phyloP scores from a whole-genome alignment of 2,888 invertebrate genomes.

The Ectobius pallidus region DNA sequence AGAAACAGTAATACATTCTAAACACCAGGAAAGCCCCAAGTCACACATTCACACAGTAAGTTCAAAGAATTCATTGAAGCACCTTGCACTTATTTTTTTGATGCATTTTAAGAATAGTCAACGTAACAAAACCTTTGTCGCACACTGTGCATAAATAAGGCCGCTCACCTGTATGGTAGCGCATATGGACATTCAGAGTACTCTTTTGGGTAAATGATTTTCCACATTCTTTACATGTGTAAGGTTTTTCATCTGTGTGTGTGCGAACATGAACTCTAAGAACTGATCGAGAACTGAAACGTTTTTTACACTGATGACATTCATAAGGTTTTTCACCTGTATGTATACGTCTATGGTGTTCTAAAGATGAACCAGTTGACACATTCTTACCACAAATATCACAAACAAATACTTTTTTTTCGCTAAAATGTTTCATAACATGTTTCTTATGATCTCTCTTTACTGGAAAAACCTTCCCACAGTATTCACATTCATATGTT shows the following conservation, averaged over 20 bases:
- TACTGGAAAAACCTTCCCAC: constrained; percentile 47
- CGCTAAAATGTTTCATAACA: too few species aligned
- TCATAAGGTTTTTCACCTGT: constrained; percentile 62
- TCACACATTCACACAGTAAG: too few species aligned
- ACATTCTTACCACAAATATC: constrained; percentile 41
- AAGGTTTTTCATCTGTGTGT: constrained; percentile 62
- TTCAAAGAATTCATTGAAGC: too few species aligned
- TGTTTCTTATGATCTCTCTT: constrained; percentile 54
- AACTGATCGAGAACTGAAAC: constrained; percentile 63
- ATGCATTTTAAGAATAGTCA: background rate
- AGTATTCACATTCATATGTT: too few species aligned
- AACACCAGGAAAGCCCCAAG: too few species aligned
- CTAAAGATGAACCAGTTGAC: constrained; percentile 45
- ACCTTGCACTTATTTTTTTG: too few species aligned
- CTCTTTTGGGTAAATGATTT: constrained; percentile 55
- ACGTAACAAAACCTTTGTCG: constrained; percentile 16
- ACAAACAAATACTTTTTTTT: too few species aligned
- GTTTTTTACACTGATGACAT: constrained; percentile 63
- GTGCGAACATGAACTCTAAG: constrained; percentile 61
- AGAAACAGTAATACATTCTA: too few species aligned
- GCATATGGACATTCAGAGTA: constrained; percentile 33
- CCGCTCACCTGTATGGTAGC: constrained; percentile 34
- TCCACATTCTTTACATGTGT: constrained; percentile 62
- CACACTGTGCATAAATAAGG: constrained; percentile 34
- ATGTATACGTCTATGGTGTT: constrained; percentile 50